Percentiles rank a stretch among this genome's conserved stretches.
phyloP scores from a whole-genome alignment of 2,113 vertebrate species.

The Hyperoodon ampullatus region DNA sequence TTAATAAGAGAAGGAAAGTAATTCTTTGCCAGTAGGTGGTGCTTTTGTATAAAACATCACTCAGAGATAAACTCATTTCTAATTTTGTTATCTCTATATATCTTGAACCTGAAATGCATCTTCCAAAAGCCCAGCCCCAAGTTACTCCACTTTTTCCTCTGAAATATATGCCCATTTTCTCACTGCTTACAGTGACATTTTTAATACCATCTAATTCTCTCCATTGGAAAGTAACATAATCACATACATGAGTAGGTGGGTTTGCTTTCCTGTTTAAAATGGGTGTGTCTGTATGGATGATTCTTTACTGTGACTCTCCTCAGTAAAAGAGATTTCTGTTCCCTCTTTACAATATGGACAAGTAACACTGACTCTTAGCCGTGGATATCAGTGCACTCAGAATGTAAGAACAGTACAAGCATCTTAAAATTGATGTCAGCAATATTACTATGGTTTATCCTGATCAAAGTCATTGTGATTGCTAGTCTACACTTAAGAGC shows the following conservation, averaged over 20 bases:
- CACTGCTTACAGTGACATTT: background rate
- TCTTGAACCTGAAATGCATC: background rate
- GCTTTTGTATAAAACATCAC: constrained; percentile 84
- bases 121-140: constrained; percentile 34
- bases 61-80: constrained; percentile 69
- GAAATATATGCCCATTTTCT: background rate
- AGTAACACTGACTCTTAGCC: background rate
- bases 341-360: background rate
- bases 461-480: background rate
- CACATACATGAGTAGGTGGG: background rate
- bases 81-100: constrained; percentile 35
- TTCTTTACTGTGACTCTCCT: background rate
- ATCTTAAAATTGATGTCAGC: background rate
- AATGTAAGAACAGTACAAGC: background rate
- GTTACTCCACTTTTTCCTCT: background rate
- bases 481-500: background rate
- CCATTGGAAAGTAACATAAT: background rate
- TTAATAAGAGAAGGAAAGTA: constrained; percentile 59
- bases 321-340: background rate
- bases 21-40: constrained; percentile 86
- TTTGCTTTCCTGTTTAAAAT: constrained; percentile 30
- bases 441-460: background rate
- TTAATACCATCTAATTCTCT: background rate
- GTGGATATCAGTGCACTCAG: background rate
- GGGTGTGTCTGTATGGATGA: background rate